Evolutionary conservation across 1,140 invertebrate genomes (phyloP).

Genomic region (Idris sp.): DNA sequence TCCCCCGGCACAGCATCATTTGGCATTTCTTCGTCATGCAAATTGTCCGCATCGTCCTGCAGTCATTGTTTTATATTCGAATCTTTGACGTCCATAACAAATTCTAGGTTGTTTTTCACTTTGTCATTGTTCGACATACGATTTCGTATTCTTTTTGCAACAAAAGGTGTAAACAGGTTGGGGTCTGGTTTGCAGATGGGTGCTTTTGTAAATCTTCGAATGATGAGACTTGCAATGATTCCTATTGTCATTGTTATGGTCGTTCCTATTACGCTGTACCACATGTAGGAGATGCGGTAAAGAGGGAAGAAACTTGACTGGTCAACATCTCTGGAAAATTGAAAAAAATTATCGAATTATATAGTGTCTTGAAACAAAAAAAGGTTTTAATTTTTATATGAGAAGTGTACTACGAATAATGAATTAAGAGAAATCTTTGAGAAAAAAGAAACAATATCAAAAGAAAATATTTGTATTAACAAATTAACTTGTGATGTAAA

Average conservation of each 20-base stretch:
- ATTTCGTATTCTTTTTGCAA: conserved; percentile 78
- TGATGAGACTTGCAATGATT: conserved; percentile 79
- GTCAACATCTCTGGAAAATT: conserved; percentile 44
- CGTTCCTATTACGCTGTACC: conserved; percentile 85
- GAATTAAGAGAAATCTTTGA: no score
- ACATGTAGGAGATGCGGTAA: conserved; percentile 83
- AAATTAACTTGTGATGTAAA: no score
- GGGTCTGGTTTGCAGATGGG: conserved; percentile 76
- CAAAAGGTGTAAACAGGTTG: conserved; percentile 82
- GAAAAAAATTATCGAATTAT: background rate
- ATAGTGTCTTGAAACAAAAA: no score
- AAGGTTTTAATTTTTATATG: no score
- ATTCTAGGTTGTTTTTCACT: conserved; percentile 64
- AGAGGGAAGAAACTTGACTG: conserved; percentile 69
- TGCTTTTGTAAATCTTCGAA: conserved; percentile 62
- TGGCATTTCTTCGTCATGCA: conserved; percentile 42
- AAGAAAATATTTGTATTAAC: no score
- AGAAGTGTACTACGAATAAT: no score
- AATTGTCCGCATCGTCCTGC: conserved; percentile 23
- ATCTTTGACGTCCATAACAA: conserved; percentile 62
- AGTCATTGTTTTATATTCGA: conserved; percentile 35
- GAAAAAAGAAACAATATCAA: no score
- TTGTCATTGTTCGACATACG: conserved; percentile 47
- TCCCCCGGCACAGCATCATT: conserved; percentile 38
- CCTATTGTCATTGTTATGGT: conserved; percentile 82